Conservation (phyloP, 37 sponge, comb jelly and placozoan species). For the Petrosia ficiformis region DNA sequence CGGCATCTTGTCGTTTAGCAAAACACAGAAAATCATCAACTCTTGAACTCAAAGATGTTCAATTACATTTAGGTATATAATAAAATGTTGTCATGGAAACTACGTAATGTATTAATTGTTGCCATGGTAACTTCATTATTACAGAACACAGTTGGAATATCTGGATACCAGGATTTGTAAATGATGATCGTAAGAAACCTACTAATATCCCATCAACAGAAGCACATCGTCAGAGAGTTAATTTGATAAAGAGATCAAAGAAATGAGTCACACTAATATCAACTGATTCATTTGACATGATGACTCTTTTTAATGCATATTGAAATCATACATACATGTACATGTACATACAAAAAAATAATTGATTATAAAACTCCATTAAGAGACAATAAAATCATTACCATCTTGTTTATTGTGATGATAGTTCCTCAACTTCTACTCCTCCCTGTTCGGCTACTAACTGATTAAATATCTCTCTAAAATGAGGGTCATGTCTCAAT, state of each 20-base stretch:
- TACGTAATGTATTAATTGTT: not conserved
- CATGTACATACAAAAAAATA: no score
- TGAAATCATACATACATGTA: no score
- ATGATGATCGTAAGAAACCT: constrained; percentile 26
- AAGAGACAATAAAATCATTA: no score
- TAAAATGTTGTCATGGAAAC: not conserved
- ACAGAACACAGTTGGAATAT: constrained; percentile 90
- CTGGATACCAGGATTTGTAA: constrained; percentile 85
- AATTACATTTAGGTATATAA: constrained; percentile 61
- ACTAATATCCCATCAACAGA: constrained; percentile 52
- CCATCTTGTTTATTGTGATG: no score
- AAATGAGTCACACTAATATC: no score
- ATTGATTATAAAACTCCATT: no score
- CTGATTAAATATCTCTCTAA: not conserved
- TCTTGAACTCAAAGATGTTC: constrained; percentile 79
- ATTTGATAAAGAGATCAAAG: constrained; percentile 58
- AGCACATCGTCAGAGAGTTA: constrained; percentile 81
- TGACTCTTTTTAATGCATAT: no score
- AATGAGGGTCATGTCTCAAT: not conserved
- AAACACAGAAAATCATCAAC: constrained; percentile 83
- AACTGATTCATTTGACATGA: no score
- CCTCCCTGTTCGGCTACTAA: constrained; percentile 1
- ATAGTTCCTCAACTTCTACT: not conserved
- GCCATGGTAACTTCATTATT: not conserved
- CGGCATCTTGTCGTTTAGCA: constrained; percentile 83